phyloP scores from a whole-genome alignment of 2,888 invertebrate species.

The Lithosia quadra region DNA sequence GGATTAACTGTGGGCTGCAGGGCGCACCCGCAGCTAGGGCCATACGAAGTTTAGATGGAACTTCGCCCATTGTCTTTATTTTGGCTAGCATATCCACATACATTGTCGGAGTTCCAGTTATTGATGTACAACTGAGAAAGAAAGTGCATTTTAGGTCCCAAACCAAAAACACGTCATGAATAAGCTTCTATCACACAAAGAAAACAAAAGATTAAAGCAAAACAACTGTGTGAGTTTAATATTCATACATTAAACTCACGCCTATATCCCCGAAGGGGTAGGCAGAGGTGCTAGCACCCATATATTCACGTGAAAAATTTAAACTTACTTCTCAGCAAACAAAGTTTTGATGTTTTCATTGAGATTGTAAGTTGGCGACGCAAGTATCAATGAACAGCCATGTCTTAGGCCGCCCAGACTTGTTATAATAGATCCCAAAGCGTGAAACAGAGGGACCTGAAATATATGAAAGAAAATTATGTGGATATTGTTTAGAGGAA shows the following conservation, averaged over 20 bases:
- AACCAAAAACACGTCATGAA: neutral
- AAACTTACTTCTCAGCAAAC: conserved; percentile 89
- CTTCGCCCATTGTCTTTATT: conserved; percentile 72
- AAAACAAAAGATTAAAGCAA: neutral
- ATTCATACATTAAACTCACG: too few relatives aligned
- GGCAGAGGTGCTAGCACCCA: too few relatives aligned
- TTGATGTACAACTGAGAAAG: conserved; percentile 89
- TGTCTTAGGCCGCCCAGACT: conserved; percentile 86
- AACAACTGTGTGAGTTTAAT: too few relatives aligned
- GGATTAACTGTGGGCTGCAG: conserved; percentile 89
- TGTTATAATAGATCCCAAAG: conserved; percentile 91
- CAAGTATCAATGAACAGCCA: conserved; percentile 88
- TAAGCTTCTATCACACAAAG: neutral
- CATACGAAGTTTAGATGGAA: conserved; percentile 70
- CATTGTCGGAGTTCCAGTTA: conserved; percentile 96
- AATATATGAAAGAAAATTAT: conserved; percentile 10
- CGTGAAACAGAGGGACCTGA: conserved; percentile 93
- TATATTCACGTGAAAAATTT: too few relatives aligned
- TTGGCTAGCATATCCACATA: conserved; percentile 90
- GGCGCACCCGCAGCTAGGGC: conserved; percentile 92
- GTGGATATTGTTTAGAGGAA: neutral
- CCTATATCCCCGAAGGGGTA: too few relatives aligned
- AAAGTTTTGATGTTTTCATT: conserved; percentile 88
- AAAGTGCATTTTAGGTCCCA: conserved; percentile 13
- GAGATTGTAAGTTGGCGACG: conserved; percentile 87